Percentiles rank a stretch among this genome's conserved stretches.
These are phyloP conservation scores for Xestia rhomboidea DNA, from an alignment of 2,888 invertebrate species.

Conservation along the genomic window DNA sequence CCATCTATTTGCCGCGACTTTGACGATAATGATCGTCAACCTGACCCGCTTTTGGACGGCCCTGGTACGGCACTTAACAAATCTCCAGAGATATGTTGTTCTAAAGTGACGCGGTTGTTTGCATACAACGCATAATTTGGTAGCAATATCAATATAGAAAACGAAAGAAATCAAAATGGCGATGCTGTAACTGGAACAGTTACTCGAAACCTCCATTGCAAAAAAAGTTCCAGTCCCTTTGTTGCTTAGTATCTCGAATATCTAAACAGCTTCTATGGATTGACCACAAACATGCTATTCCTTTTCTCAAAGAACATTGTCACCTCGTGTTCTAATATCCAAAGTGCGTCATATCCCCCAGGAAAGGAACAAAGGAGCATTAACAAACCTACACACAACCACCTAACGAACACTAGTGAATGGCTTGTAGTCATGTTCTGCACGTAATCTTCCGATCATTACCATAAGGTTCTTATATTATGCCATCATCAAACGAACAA, in stretches of 20 bases:
- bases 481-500: conserved; percentile 10
- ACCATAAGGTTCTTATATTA: conserved; percentile 3
- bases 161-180: not conserved
- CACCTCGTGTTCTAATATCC: conserved; percentile 1
- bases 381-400: conserved; percentile 18
- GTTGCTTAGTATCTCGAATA: not conserved
- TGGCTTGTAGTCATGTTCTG: conserved; percentile 20
- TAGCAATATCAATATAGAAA: not conserved
- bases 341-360: not conserved
- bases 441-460: conserved; percentile 16
- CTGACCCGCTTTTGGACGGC: not conserved
- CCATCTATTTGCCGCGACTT: not conserved
- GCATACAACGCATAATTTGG: not conserved
- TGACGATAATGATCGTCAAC: not conserved
- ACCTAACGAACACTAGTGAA: not conserved
- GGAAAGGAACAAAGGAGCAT: conserved; percentile 16
- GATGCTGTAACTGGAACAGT: not conserved
- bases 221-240: not conserved
- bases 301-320: not conserved
- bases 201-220: not conserved
- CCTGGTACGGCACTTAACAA: not conserved
- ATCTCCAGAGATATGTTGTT: not conserved
- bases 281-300: not conserved
- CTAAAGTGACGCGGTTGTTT: not conserved
- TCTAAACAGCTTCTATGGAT: conserved; percentile 10